A percentile compares a stretch with the other conserved stretches of the same genome.
These are phyloP conservation scores for Melanargia galathea DNA, from an alignment of 2,888 invertebrate genomes.

Conservation along the genomic window DNA sequence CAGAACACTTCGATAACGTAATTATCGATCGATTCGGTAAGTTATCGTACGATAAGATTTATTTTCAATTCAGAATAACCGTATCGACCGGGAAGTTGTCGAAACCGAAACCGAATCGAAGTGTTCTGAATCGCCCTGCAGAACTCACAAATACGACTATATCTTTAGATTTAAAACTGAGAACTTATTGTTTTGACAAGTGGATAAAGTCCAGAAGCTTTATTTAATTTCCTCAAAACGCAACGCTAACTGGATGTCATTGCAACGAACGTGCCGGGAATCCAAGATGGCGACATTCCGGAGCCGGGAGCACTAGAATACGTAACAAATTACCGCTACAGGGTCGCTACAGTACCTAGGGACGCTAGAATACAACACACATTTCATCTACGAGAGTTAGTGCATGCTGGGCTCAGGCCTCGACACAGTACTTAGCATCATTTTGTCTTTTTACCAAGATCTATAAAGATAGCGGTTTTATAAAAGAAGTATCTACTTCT, in stretches of 20 bases:
- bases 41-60: too few relatives aligned
- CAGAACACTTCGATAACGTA: too few relatives aligned
- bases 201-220: background rate
- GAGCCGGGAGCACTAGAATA: slow-evolving; percentile 37
- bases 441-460: background rate
- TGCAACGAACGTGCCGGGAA: slow-evolving; percentile 36
- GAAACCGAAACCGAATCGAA: too few relatives aligned
- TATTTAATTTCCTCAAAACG: slow-evolving; percentile 19
- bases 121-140: too few relatives aligned
- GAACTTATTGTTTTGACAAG: slow-evolving; percentile 11
- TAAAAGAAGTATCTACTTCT: too few relatives aligned
- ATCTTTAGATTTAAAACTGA: background rate
- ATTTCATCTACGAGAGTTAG: slow-evolving; percentile 32
- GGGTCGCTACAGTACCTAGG: slow-evolving; percentile 54
- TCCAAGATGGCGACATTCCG: slow-evolving; percentile 20
- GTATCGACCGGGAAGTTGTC: too few relatives aligned
- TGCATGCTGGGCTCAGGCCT: slow-evolving; percentile 25
- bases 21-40: too few relatives aligned
- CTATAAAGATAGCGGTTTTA: too few relatives aligned
- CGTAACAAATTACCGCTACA: slow-evolving; percentile 46
- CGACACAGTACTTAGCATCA: slow-evolving; percentile 12
- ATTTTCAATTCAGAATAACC: too few relatives aligned
- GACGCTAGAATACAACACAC: slow-evolving; percentile 53
- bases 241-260: slow-evolving; percentile 22
- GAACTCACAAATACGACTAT: background rate